Conservation (phyloP, 1,140 invertebrate species). For the Cepaea nemoralis region DNA sequence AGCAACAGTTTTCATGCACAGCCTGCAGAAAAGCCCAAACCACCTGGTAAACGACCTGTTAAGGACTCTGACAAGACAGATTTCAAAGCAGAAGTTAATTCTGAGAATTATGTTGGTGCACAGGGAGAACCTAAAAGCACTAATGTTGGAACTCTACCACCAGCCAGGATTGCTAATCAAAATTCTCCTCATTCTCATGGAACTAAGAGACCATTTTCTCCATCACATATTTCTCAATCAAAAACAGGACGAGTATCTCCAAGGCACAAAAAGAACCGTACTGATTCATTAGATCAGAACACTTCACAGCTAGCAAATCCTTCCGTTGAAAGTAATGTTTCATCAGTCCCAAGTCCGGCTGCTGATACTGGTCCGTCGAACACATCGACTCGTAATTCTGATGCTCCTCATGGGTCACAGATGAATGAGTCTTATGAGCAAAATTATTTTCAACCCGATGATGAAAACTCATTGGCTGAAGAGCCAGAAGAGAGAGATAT, state of each 20-base stretch:
- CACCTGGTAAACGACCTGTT: slow-evolving; percentile 5
- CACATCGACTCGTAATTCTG: neutral
- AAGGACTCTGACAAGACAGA: slow-evolving; percentile 14
- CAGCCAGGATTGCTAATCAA: neutral
- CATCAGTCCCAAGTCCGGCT: slow-evolving; percentile 35
- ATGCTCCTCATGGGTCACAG: neutral
- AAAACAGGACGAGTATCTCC: slow-evolving; percentile 16
- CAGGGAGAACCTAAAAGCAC: slow-evolving; percentile 33
- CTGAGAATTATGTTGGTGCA: slow-evolving; percentile 25
- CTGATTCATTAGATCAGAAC: slow-evolving; percentile 34
- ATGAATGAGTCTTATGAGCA: slow-evolving; percentile 29
- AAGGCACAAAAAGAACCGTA: slow-evolving; percentile 11
- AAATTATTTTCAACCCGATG: slow-evolving; percentile 16
- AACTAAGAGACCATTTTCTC: slow-evolving; percentile 18
- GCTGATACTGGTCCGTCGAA: slow-evolving; percentile 5
- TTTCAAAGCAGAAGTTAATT: slow-evolving; percentile 14
- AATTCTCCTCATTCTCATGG: slow-evolving; percentile 22
- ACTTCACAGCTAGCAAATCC: slow-evolving; percentile 23
- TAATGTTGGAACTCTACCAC: slow-evolving; percentile 30
- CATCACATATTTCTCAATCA: slow-evolving; percentile 18
- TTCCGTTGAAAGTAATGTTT: slow-evolving; percentile 25
- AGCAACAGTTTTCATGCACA: slow-evolving; percentile 50
- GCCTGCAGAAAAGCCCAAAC: slow-evolving; percentile 37
- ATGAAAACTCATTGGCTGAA: slow-evolving; percentile 10
- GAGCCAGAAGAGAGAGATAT: slow-evolving; percentile 26